Base-by-base conservation (phyloP, 2,113 vertebrate genomes). In the Scalopus aquaticus region DNA sequence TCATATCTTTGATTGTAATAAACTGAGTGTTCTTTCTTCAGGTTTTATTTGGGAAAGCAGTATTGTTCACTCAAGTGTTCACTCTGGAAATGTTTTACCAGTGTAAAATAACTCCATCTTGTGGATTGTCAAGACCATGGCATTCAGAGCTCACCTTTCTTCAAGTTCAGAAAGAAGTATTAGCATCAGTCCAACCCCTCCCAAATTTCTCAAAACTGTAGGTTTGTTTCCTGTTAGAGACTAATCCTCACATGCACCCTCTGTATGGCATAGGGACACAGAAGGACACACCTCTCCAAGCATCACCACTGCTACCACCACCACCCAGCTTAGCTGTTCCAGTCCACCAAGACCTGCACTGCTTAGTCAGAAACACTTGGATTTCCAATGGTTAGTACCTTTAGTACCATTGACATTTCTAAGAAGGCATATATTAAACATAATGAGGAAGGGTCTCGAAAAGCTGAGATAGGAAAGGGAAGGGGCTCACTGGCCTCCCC, bases 91-190 rank as follows among this genome's bases (percentile, higher is more conserved):
- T 24, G 12, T 49, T 87, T 72, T 44, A 65, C 35, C 28, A 15
- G 70, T 80, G 84, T 46, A 92, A 92, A 95, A 81, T 81, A 70
- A 96, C 88, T 88, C 90, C 69, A 84, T 90, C 89, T 93, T 92
- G 76, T 94, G 83, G 90, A 82, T 37, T 86, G 44, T 74, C 32
- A 62, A 26, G 56, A 91, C 93, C 69, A 86, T 54, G 67, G 88
- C 83, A 95, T 73, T 92, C 39, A 58, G 80, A 70, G n/a, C 74
- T 88, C 28, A 90, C 76, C 80, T 90, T 77, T 65, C 78, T 67
- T 82, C 65, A 24, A 42, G 65, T 60, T 51, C 37, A 6, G 64
- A 54, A 46, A 26, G 56, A 69, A 46, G 42, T 24, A 78, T 4
- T 10, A 60, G 51, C 22, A 51, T 17, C n/a, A 46, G 9, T 12